Evolutionary conservation across 2,797 vertebrate species (phyloP).

Genomic region (Threskiornis aethiopicus): DNA sequence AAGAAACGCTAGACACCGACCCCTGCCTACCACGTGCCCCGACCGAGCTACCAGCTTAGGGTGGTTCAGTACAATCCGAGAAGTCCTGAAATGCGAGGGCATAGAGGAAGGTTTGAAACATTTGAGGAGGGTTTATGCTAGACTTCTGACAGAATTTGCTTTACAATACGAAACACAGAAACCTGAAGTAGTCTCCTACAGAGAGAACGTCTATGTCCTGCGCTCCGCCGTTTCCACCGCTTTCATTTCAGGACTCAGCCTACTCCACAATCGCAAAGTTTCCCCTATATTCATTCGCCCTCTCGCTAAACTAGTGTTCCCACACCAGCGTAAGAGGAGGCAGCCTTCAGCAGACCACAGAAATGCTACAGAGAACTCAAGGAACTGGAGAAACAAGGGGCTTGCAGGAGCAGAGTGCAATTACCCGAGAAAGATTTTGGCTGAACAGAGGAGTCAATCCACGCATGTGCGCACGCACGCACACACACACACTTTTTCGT

Average conservation of each 20-base stretch:
- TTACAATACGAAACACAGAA: neutral
- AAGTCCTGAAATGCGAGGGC: neutral
- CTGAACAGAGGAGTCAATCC: neutral
- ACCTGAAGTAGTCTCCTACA: neutral
- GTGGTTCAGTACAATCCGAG: neutral
- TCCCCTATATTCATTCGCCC: rapidly evolving
- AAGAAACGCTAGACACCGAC: neutral
- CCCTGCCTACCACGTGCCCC: neutral
- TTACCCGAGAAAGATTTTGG: neutral
- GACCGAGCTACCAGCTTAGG: neutral
- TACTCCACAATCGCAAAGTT: neutral
- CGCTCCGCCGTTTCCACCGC: neutral
- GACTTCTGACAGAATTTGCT: neutral
- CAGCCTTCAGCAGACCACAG: neutral
- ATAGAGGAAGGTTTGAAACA: neutral
- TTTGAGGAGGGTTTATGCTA: neutral
- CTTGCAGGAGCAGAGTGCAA: neutral
- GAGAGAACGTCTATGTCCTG: neutral
- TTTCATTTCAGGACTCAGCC: neutral
- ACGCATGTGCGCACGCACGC: rapidly evolving
- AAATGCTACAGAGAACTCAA: neutral
- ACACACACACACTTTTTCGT: neutral
- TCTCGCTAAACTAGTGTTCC: neutral
- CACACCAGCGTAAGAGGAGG: neutral
- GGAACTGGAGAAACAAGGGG: neutral